Conservation (phyloP, 1,140 invertebrate genomes). For the Trichoplusia ni region DNA sequence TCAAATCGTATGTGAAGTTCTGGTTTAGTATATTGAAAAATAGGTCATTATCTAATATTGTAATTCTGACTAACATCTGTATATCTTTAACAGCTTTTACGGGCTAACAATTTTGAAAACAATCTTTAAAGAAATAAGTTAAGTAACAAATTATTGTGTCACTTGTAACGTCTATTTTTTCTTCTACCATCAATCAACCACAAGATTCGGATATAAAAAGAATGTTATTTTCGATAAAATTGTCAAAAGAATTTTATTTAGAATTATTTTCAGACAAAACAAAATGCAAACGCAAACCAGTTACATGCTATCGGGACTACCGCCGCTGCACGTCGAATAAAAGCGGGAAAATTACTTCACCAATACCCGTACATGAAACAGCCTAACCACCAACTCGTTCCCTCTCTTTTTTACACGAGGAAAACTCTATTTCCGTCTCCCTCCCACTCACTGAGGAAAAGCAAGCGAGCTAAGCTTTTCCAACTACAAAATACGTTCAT, state of each 20-base stretch:
- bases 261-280: neutral
- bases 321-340: conserved; percentile 60
- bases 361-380: conserved; percentile 41
- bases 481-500: conserved; percentile 48
- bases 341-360: conserved; percentile 73
- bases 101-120: too few species aligned
- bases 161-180: too few species aligned
- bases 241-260: neutral
- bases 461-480: conserved; percentile 65
- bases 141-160: too few species aligned
- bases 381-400: conserved; percentile 54
- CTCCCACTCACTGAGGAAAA: conserved; percentile 44
- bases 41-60: too few species aligned
- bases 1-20: too few species aligned
- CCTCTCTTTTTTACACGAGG: conserved; percentile 44
- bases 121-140: too few species aligned
- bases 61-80: too few species aligned
- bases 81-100: too few species aligned
- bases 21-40: too few species aligned
- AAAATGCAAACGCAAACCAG: conserved; percentile 32
- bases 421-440: conserved; percentile 41
- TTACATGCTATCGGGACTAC: conserved; percentile 61
- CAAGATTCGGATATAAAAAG: too few species aligned
- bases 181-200: too few species aligned
- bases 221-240: too few species aligned